phyloP scores from a whole-genome alignment of 2,797 vertebrate species.

The Parauchenoglanis punctatus region DNA sequence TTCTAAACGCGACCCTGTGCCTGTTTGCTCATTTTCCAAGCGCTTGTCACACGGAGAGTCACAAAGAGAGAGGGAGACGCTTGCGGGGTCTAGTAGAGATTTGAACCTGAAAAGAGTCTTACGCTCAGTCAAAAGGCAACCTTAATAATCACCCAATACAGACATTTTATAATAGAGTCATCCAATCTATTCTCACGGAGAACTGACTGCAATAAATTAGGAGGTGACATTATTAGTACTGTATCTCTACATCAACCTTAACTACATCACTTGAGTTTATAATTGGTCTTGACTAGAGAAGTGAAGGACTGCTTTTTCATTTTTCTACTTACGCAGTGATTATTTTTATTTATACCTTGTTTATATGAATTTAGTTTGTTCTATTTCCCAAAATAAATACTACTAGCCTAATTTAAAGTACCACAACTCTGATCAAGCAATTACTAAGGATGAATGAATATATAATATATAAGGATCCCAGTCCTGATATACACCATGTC shows the following conservation, averaged over 20 bases:
- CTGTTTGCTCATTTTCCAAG: too few relatives aligned
- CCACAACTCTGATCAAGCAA: not conserved
- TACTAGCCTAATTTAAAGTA: not conserved
- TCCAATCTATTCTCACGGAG: not conserved
- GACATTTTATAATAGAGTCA: not conserved
- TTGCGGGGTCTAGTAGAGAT: too few relatives aligned
- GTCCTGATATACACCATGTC: not conserved
- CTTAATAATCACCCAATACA: not conserved
- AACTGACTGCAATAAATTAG: not conserved
- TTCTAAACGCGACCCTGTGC: too few relatives aligned
- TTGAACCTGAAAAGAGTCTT: too few relatives aligned
- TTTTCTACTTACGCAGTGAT: not conserved
- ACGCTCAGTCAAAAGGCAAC: not conserved
- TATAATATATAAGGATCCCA: not conserved
- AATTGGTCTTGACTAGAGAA: not conserved
- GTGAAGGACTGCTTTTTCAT: not conserved
- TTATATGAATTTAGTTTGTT: not conserved
- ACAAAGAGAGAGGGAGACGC: too few relatives aligned
- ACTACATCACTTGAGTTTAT: not conserved
- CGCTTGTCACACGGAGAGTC: too few relatives aligned
- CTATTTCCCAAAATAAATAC: not conserved
- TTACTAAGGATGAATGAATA: not conserved
- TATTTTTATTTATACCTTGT: not conserved
- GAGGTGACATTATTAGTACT: not conserved
- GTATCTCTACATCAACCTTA: too few relatives aligned